Percentiles rank a stretch among this genome's conserved stretches.
Conservation (phyloP, 1,140 invertebrate species). For the Sitobion miscanthi region DNA sequence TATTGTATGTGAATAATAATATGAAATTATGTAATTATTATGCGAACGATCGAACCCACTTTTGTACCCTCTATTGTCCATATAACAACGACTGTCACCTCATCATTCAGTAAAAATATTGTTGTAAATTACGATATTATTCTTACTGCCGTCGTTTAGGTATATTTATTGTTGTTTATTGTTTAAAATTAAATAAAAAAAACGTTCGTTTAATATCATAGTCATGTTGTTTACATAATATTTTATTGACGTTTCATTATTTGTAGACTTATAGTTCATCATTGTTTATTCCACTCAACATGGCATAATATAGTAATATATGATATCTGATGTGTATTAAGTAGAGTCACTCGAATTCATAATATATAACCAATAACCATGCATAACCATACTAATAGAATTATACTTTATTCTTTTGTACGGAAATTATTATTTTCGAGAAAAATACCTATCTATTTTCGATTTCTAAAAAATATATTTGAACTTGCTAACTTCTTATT, state of each 20-base stretch:
- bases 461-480: neutral
- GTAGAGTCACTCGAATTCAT: neutral
- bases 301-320: neutral
- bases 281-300: neutral
- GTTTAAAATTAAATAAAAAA: slow-evolving; percentile 25
- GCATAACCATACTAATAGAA: neutral
- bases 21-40: neutral
- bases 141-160: neutral
- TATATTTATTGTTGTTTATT: slow-evolving; percentile 25
- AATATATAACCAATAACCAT: neutral
- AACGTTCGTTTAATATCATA: neutral
- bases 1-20: slow-evolving; percentile 1
- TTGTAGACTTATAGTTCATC: neutral
- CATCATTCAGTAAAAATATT: neutral
- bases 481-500: neutral
- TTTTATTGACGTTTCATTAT: slow-evolving; percentile 34
- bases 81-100: neutral
- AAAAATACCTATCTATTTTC: neutral
- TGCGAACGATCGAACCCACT: neutral
- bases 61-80: neutral
- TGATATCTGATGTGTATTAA: neutral
- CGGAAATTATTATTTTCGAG: neutral
- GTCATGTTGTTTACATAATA: neutral
- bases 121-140: neutral
- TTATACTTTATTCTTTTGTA: neutral